A percentile compares a stretch with the other conserved stretches of the same genome.
Evolutionary conservation across 2,113 vertebrate species (phyloP).

Genomic region (Calidris pygmaea): DNA sequence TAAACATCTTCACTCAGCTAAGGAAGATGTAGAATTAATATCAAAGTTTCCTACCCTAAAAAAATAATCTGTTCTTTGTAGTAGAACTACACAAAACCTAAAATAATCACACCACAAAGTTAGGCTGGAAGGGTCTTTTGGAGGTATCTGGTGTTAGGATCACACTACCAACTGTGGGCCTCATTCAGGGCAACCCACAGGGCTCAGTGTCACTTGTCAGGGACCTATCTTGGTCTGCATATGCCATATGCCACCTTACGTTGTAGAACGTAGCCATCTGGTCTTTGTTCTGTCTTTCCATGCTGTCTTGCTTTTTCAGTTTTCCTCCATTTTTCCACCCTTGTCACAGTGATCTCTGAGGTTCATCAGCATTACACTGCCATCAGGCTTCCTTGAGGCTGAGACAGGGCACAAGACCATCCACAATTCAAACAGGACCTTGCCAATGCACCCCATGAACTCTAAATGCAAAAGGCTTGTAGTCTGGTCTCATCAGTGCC

Average conservation of each 20-base stretch:
- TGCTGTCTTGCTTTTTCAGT: neutral
- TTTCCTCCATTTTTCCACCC: neutral
- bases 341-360: neutral
- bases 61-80: neutral
- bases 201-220: neutral
- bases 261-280: neutral
- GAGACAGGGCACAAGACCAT: accelerated
- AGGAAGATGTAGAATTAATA: neutral
- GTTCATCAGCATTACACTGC: neutral
- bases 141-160: neutral
- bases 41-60: neutral
- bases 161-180: neutral
- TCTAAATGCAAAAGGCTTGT: neutral
- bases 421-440: neutral
- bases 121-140: neutral
- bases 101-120: neutral
- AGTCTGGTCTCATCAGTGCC: neutral
- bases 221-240: neutral
- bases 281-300: neutral
- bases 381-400: neutral
- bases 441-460: neutral
- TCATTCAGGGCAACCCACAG: neutral
- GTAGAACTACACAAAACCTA: neutral
- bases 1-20: neutral
- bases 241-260: neutral